These are phyloP conservation scores for Diprion similis DNA, from an alignment of 1,140 invertebrate species.

Conservation along the genomic window DNA sequence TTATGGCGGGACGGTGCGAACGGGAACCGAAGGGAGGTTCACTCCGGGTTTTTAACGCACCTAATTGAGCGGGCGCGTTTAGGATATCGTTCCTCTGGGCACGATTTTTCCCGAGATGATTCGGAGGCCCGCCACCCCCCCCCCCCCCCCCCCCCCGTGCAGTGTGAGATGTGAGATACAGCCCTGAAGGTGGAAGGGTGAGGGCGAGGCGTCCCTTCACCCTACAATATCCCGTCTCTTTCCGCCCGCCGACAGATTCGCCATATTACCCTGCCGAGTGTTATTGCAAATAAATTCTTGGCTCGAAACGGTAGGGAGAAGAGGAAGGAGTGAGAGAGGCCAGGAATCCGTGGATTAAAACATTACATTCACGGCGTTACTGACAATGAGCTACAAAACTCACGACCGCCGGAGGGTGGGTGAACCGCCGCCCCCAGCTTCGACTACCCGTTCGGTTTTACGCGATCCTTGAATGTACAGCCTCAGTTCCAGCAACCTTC, in stretches of 20 bases:
- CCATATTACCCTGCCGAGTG: slow-evolving; percentile 3
- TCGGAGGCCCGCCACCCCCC: not conserved
- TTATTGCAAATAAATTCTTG: slow-evolving; percentile 6
- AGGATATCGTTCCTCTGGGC: slow-evolving; percentile 2
- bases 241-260: not conserved
- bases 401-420: not conserved
- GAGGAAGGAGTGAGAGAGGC: not conserved
- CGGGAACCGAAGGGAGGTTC: not conserved
- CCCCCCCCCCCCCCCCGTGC: not conserved
- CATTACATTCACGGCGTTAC: slow-evolving; percentile 1
- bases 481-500: not conserved
- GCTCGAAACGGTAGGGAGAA: not conserved
- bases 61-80: slow-evolving; percentile 1
- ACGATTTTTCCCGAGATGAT: not conserved
- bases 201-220: too few relatives aligned
- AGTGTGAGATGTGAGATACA: not conserved
- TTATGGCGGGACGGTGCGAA: not conserved
- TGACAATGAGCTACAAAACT: not conserved
- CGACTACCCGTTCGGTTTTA: not conserved
- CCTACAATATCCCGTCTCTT: not conserved
- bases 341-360: not conserved
- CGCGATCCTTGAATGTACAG: not conserved
- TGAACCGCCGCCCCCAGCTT: not conserved
- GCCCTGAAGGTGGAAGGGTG: not conserved
- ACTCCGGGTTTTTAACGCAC: slow-evolving; percentile 1